Evolutionary conservation across 2,888 invertebrate genomes (phyloP), one percentile per base, ranked within the genome.

Genomic region (Cerastis rubricosa): DNA sequence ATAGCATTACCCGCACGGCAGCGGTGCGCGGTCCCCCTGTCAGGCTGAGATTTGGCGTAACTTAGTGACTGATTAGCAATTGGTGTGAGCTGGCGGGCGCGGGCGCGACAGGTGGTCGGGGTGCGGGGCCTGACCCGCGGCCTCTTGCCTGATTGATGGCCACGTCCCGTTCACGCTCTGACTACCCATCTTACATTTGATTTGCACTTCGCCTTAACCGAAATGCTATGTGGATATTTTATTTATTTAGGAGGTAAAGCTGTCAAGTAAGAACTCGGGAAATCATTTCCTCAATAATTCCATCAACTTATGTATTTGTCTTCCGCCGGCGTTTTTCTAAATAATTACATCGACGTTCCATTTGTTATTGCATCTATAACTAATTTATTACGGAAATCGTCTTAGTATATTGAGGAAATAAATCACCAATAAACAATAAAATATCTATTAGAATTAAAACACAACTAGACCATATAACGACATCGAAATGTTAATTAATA

Each of bases 11-110:
- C 88, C 90, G 87, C 90, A 90, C 92, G 87, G 88, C 82, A 89
- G 90, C 91, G 87, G 88, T 82, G 89, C 91, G 90, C 81, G 91
- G 91, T 92, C 91, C 90, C 91, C 91, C 91, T 94, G 94, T 94
- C 94, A 93, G 87, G 90, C 94, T 90, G 95, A 96, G 96, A 96
- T 96, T 96, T 95, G 93, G 94, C 92, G 93, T 93, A 94, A 94
- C 95, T 95, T 95, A 95, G 95, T 96, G 96, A 96, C 96, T 96
- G 96, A 96, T 96, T 96, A 96, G 96, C 95, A 94, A 94, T 95
- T 94, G 94, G 92, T 94, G 93, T 91, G 92, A 92, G 93, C 92
- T 93, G 93, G 92, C 92, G 91, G 93, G 92, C 92, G 95, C 96
- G 95, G 92, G 92, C 92, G 95, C 96, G 96, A 95, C 96, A 96